Percentiles rank a stretch among this genome's conserved stretches.
Conservation (phyloP, 2,113 vertebrate genomes). For the Pycnonotus jocosus region DNA sequence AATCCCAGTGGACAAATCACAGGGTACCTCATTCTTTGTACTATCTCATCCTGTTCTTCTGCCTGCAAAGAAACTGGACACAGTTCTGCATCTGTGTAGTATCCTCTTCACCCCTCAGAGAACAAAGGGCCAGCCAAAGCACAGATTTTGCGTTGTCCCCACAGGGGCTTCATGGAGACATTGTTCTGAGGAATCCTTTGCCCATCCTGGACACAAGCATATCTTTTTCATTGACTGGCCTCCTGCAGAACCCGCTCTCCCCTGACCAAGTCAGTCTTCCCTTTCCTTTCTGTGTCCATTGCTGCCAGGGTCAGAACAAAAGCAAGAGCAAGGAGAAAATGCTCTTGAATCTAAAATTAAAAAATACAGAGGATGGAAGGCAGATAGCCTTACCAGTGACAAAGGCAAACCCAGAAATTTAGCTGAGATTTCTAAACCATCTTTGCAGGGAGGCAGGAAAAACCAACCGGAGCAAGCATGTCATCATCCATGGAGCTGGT, state of each 20-base stretch:
- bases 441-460: background rate
- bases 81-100: background rate
- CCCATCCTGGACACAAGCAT: background rate
- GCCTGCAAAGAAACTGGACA: background rate
- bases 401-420: background rate
- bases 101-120: background rate
- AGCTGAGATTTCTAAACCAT: background rate
- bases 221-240: background rate
- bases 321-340: background rate
- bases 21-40: background rate
- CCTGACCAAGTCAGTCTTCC: background rate
- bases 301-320: background rate
- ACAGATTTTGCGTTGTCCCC: background rate
- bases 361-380: background rate
- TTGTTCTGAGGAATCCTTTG: background rate
- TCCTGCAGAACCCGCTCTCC: background rate
- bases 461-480: accelerated
- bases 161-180: background rate
- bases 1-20: background rate
- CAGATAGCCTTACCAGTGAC: background rate
- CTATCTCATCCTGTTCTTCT: background rate
- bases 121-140: background rate
- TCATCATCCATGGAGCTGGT: background rate
- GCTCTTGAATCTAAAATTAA: background rate
- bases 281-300: background rate